Conservation (phyloP, 1,140 invertebrate genomes). For the Neodiprion virginianus region DNA sequence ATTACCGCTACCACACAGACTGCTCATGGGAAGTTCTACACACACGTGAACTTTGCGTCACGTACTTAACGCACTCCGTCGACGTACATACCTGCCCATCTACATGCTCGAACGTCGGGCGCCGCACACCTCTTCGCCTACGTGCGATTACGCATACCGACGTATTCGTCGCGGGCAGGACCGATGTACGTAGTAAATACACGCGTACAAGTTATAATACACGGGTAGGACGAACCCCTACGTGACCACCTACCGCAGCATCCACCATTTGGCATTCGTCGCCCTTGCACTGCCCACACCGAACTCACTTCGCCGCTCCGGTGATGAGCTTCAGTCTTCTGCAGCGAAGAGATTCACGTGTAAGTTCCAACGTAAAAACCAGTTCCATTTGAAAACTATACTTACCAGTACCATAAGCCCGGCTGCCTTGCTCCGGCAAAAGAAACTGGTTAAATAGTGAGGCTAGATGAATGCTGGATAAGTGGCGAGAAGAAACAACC, state of each 20-base stretch:
- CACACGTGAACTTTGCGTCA: background rate
- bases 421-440: background rate
- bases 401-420: background rate
- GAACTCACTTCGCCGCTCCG: background rate
- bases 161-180: background rate
- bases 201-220: background rate
- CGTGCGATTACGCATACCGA: too few species aligned
- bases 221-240: background rate
- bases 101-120: too few species aligned
- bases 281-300: background rate
- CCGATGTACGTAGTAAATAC: background rate
- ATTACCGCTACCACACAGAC: slow-evolving; percentile 6
- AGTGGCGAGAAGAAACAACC: too few species aligned
- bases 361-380: background rate
- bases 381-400: background rate
- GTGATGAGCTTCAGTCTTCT: background rate
- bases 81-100: background rate
- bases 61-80: background rate
- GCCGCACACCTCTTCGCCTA: too few species aligned
- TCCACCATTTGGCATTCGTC: background rate
- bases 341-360: background rate
- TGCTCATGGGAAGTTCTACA: slow-evolving; percentile 4
- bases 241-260: slow-evolving; percentile 3
- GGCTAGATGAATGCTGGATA: too few species aligned
- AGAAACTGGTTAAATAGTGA: slow-evolving; percentile 4